phyloP scores from a whole-genome alignment of 2,888 invertebrate species.

The Limnephilus lunatus region DNA sequence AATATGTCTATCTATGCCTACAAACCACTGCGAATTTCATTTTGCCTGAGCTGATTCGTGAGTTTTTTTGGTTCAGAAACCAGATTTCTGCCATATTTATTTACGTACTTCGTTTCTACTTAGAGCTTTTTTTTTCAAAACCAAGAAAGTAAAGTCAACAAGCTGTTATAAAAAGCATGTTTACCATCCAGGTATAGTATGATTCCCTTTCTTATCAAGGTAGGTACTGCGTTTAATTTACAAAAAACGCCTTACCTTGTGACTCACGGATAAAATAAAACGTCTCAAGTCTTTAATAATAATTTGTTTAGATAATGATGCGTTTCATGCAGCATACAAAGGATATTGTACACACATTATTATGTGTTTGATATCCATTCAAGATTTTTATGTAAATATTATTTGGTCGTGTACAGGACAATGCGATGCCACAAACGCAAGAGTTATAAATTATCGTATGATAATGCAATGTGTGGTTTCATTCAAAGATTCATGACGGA shows the following conservation, averaged over 20 bases:
- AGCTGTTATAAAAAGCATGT: slow-evolving; percentile 59
- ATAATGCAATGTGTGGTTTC: slow-evolving; percentile 38
- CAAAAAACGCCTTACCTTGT: slow-evolving; percentile 28
- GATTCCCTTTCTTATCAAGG: slow-evolving; percentile 52
- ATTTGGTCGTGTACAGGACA: slow-evolving; percentile 34
- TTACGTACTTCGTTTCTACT: neutral
- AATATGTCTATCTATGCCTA: too few relatives aligned
- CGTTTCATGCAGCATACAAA: slow-evolving; percentile 52
- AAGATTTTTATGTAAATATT: slow-evolving; percentile 63
- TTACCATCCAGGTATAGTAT: slow-evolving; percentile 60
- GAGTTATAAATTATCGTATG: slow-evolving; percentile 48
- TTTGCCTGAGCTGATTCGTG: neutral
- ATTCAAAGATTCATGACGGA: slow-evolving; percentile 32
- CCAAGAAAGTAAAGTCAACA: slow-evolving; percentile 47
- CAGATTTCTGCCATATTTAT: neutral
- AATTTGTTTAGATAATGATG: slow-evolving; percentile 64
- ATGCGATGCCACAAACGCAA: slow-evolving; percentile 12
- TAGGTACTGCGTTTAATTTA: slow-evolving; percentile 52
- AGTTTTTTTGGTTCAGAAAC: neutral
- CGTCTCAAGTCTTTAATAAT: neutral
- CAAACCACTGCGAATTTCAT: too few relatives aligned
- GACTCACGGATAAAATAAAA: slow-evolving; percentile 44
- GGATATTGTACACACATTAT: slow-evolving; percentile 33
- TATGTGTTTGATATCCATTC: slow-evolving; percentile 50
- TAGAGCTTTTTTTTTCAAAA: neutral